A percentile compares a stretch with the other conserved stretches of the same genome.
Evolutionary conservation across 2,797 vertebrate species (phyloP).

Genomic region (Trichosurus vulpecula): DNA sequence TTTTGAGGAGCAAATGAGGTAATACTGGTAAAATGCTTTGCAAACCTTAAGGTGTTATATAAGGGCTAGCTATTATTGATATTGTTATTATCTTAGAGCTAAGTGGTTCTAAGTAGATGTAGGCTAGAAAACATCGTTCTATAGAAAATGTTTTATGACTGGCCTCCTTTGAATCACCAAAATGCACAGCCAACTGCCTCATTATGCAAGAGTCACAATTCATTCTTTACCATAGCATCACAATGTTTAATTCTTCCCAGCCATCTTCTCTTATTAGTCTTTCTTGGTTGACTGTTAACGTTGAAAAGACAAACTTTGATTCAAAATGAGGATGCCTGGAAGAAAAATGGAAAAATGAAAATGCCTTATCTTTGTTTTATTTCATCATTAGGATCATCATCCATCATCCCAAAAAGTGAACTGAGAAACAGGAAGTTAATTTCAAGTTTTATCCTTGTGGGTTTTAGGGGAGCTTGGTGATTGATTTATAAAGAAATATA

Average conservation of each 20-base stretch:
- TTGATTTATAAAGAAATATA: slow-evolving; percentile 17
- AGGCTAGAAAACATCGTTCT: neutral
- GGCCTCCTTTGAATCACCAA: neutral
- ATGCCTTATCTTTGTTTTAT: slow-evolving; percentile 45
- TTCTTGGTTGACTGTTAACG: slow-evolving; percentile 35
- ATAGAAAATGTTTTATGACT: neutral
- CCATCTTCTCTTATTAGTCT: neutral
- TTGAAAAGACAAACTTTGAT: slow-evolving; percentile 33
- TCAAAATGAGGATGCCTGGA: neutral
- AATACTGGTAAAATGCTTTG: neutral
- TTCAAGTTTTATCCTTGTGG: slow-evolving; percentile 28
- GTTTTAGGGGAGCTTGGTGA: neutral
- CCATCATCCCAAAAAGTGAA: slow-evolving; percentile 45
- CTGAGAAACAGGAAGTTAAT: slow-evolving; percentile 32
- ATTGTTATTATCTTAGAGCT: neutral
- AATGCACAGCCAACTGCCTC: neutral
- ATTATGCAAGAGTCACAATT: neutral
- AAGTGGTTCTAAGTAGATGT: neutral
- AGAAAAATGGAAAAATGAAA: slow-evolving; percentile 41
- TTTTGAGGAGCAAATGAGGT: neutral
- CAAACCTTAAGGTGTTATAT: neutral
- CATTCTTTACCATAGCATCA: neutral
- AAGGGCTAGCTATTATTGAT: neutral
- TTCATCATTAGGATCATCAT: slow-evolving; percentile 28
- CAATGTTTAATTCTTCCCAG: slow-evolving; percentile 18